phyloP scores from a whole-genome alignment of 2,888 invertebrate genomes.

The Eurytoma adleriae region DNA sequence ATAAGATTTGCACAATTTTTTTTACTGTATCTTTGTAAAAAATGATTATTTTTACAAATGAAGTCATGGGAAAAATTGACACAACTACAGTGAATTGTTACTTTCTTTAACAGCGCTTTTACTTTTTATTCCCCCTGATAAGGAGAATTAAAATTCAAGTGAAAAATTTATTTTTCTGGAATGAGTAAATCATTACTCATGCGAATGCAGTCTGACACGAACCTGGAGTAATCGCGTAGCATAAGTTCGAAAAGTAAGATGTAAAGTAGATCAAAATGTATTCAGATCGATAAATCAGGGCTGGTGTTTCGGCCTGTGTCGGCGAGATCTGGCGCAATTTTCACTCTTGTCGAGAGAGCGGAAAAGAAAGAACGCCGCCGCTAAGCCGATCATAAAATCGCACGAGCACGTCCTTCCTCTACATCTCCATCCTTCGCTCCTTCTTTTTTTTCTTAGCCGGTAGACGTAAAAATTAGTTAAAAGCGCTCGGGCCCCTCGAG shows the following conservation, averaged over 20 bases:
- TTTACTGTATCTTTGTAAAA: no score
- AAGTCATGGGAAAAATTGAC: no score
- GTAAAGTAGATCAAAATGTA: constrained; percentile 9
- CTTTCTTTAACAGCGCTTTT: no score
- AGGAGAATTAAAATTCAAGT: constrained; percentile 5
- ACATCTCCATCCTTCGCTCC: neutral
- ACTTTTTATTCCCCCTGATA: no score
- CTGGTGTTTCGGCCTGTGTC: constrained; percentile 20
- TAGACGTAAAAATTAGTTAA: constrained; percentile 56
- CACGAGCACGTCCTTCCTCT: constrained; percentile 43
- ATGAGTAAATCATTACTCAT: no score
- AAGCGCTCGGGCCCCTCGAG: constrained; percentile 37
- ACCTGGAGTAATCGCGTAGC: no score
- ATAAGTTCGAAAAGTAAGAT: constrained; percentile 2
- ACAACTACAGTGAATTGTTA: no score
- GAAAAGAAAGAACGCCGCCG: constrained; percentile 34
- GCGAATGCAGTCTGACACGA: no score
- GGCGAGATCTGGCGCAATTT: constrained; percentile 28
- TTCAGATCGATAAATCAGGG: constrained; percentile 27
- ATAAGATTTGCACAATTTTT: no score
- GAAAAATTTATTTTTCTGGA: no score
- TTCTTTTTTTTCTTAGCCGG: constrained; percentile 26
- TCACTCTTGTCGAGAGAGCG: constrained; percentile 41
- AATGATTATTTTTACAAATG: no score
- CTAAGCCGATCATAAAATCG: constrained; percentile 47